Base-by-base conservation (phyloP, 2,888 invertebrate genomes). In the Smittia aterrima region DNA sequence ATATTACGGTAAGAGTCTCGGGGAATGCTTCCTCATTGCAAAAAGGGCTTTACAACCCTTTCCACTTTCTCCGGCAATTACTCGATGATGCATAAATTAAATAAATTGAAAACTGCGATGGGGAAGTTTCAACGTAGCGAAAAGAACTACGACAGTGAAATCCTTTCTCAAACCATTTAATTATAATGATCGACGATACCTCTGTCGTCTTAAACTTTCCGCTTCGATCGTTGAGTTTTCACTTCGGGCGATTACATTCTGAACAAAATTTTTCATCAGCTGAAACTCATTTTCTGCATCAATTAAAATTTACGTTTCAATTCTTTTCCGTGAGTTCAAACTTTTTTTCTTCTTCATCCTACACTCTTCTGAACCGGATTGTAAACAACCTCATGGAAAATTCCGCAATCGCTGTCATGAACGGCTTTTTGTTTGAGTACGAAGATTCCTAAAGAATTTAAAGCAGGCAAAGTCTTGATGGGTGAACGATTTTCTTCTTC, bases 111-210 rank as follows among this genome's bases (percentile, higher is more conserved):
- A 58, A 22, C 22, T 58, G 7, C 22, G 58, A 7, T 58, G 18
- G 13, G 58, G n/a, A 58, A 58, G 3, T 58, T 11, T 6, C n/a
- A 11, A 47, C 13, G 47, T 6, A 6, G 2, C 18, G 58, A 58
- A 22, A 2, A 22, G 58, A 58, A 47, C 53, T 47, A 18, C n/a
- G 53, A n/a, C n/a, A 20, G 27, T 24, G 20, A 27, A 64, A 64
- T 64, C 64, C 64, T 27, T 64, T 64, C 16, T 6, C 64, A 25
- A 64, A 27, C 64, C 25, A 64, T 64, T 64, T 64, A 64, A 27
- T 64, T 64, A 64, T 64, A 27, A 64, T 27, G 27, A 64, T 58
- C 58, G 13, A 22, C 58, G 18, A 18, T 22, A 58, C 58, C 58
- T 18, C 58, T 11, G 11, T 16, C 11, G 6, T 20, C 58, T 2